Percentiles rank a stretch among this genome's conserved stretches.
Evolutionary conservation across 1,140 invertebrate genomes (phyloP).

Genomic region (Trissolcus basalis): DNA sequence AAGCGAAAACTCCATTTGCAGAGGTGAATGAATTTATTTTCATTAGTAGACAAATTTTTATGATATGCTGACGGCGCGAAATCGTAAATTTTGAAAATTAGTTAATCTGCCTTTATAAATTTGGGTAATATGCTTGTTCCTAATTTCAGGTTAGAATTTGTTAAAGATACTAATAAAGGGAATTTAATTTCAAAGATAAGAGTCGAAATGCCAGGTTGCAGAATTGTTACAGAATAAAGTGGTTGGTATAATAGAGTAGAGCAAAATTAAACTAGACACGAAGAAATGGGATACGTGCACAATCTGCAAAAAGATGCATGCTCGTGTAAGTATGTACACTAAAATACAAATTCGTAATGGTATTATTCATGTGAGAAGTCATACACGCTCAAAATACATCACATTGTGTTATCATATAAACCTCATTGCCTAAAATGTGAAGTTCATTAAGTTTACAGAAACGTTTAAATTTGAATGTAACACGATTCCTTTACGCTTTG

Average conservation of each 20-base stretch:
- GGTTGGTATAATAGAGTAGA: slow-evolving; percentile 47
- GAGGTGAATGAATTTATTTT: too few relatives aligned
- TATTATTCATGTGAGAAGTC: slow-evolving; percentile 12
- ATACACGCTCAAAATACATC: slow-evolving; percentile 11
- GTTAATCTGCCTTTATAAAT: slow-evolving; percentile 14
- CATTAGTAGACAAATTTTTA: neutral
- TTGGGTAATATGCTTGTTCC: slow-evolving; percentile 20
- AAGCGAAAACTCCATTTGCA: too few relatives aligned
- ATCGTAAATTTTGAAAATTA: slow-evolving; percentile 5
- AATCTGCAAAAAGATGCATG: slow-evolving; percentile 49
- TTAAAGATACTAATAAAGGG: slow-evolving; percentile 50
- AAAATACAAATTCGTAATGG: slow-evolving; percentile 23
- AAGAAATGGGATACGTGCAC: slow-evolving; percentile 56
- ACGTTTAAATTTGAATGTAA: neutral
- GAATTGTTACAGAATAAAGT: slow-evolving; percentile 56
- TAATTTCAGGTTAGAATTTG: slow-evolving; percentile 30
- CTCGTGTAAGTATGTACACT: slow-evolving; percentile 17
- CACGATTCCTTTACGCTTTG: too few relatives aligned
- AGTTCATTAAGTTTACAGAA: slow-evolving; percentile 1
- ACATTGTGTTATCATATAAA: slow-evolving; percentile 3
- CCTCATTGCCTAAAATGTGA: too few relatives aligned
- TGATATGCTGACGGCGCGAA: neutral
- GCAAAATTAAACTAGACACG: slow-evolving; percentile 58
- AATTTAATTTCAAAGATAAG: slow-evolving; percentile 55
- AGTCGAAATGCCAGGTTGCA: slow-evolving; percentile 42